phyloP scores from a whole-genome alignment of 2,888 invertebrate species.

The Ectemnius cavifrons region DNA sequence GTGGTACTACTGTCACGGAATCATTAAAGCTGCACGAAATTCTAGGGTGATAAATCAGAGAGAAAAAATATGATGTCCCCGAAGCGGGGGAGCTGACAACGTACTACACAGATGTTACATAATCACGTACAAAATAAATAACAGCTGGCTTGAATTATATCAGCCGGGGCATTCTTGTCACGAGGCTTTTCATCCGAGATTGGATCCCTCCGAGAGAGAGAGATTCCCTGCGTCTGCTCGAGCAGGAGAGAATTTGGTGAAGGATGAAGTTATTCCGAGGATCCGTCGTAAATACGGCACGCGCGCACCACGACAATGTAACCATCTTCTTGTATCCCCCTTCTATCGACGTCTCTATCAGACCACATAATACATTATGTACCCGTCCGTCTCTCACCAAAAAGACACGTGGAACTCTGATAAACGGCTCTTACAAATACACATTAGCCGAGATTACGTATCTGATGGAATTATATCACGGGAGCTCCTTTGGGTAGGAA shows the following conservation, averaged over 20 bases:
- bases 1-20: not conserved
- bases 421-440: constrained; percentile 6
- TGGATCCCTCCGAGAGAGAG: constrained; percentile 17
- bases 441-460: too few relatives aligned
- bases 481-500: too few relatives aligned
- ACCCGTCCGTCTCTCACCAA: not conserved
- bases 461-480: too few relatives aligned
- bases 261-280: constrained; percentile 24
- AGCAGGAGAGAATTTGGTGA: constrained; percentile 18
- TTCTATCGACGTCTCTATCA: not conserved
- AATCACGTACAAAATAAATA: constrained; percentile 40
- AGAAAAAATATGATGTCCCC: constrained; percentile 7
- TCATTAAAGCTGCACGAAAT: not conserved
- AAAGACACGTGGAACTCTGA: constrained; percentile 19
- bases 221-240: not conserved
- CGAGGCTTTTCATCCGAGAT: constrained; percentile 34
- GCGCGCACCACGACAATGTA: not conserved
- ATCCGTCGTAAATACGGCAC: constrained; percentile 25
- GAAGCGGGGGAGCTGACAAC: not conserved
- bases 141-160: constrained; percentile 20
- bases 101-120: not conserved
- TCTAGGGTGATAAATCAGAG: not conserved
- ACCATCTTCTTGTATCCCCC: not conserved
- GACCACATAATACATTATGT: constrained; percentile 3
- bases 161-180: constrained; percentile 18